Percentiles rank a stretch among this genome's conserved stretches.
These are phyloP conservation scores for Elaphurus davidianus DNA, from an alignment of 2,113 vertebrate species.

Conservation along the genomic window DNA sequence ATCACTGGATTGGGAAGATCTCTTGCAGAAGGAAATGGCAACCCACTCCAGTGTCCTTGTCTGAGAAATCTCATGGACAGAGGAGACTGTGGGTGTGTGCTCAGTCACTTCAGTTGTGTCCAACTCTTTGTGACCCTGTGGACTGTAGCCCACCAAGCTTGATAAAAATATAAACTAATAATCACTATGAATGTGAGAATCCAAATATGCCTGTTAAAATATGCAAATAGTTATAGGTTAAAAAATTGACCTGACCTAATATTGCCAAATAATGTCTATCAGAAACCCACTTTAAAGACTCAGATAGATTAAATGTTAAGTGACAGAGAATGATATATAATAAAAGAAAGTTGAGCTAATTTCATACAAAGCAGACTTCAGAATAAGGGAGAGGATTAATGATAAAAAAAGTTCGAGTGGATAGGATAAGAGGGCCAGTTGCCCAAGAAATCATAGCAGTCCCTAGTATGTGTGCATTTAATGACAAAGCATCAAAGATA, in stretches of 20 bases:
- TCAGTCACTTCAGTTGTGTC: neutral
- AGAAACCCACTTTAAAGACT: neutral
- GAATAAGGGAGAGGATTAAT: neutral
- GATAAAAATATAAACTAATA: neutral
- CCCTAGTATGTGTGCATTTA: neutral
- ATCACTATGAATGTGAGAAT: neutral
- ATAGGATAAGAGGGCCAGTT: neutral
- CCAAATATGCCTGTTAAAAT: neutral
- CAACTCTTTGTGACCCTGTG: neutral
- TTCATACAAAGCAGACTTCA: neutral
- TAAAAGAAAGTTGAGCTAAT: neutral
- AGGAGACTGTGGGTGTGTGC: neutral
- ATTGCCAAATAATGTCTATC: neutral
- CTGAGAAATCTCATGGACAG: neutral
- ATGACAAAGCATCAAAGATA: neutral
- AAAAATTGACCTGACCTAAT: neutral
- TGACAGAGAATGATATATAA: neutral
- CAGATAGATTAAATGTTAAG: neutral
- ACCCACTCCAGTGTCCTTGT: neutral
- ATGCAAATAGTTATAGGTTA: neutral
- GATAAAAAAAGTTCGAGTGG: neutral
- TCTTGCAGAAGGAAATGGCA: neutral
- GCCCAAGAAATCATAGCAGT: neutral
- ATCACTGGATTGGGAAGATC: neutral
- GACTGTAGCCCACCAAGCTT: neutral